These are phyloP conservation scores for Micropoecilia bifurca DNA, from an alignment of 2,797 vertebrate genomes.

Conservation along the genomic window DNA sequence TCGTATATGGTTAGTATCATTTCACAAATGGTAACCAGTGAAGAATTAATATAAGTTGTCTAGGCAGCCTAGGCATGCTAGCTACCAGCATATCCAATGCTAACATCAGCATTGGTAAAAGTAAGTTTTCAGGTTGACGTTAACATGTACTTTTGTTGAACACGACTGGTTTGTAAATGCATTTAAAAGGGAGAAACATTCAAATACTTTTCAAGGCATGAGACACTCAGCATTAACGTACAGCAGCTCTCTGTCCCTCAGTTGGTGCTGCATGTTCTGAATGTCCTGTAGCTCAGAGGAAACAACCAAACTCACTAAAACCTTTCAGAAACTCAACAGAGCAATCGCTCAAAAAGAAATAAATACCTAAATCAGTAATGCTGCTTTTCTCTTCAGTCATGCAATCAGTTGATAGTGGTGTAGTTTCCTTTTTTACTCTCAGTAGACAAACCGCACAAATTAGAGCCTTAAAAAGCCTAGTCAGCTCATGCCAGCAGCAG, in stretches of 20 bases:
- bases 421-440: conserved; percentile 37
- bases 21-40: too few species aligned
- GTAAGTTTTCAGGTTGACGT: too few species aligned
- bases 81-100: too few species aligned
- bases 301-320: conserved; percentile 23
- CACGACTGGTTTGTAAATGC: too few species aligned
- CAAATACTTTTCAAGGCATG: background rate
- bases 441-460: conserved; percentile 57
- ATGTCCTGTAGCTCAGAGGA: conserved; percentile 16
- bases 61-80: too few species aligned
- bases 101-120: too few species aligned
- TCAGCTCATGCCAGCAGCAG: conserved; percentile 28
- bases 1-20: too few species aligned
- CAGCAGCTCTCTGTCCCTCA: conserved; percentile 18
- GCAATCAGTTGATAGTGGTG: conserved; percentile 21
- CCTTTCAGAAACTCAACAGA: conserved; percentile 34
- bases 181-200: too few species aligned
- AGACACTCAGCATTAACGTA: conserved; percentile 7
- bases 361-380: conserved; percentile 44
- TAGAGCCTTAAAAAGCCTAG: conserved; percentile 38
- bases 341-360: conserved; percentile 11
- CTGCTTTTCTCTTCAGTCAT: conserved; percentile 22
- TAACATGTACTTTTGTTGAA: too few species aligned
- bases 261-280: conserved; percentile 18
- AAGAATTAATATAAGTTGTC: too few species aligned